Evolutionary conservation across 2,113 vertebrate genomes (phyloP).

Genomic region (Vulpes ferrilata): DNA sequence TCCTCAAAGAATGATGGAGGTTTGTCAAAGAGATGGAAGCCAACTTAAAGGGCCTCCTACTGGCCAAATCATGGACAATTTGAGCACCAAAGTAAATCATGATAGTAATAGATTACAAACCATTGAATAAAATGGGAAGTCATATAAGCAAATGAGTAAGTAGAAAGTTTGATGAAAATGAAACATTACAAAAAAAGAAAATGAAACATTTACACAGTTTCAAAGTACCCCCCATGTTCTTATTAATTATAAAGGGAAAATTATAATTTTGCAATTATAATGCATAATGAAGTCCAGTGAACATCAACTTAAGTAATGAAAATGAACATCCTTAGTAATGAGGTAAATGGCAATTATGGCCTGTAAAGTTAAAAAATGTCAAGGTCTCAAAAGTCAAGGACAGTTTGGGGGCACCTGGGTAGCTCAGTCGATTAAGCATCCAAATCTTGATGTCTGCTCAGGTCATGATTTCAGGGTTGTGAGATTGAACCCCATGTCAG

Average conservation of each 20-base stretch:
- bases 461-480: not conserved
- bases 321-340: not conserved
- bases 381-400: not conserved
- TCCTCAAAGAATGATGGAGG: not conserved
- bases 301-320: not conserved
- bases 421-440: not conserved
- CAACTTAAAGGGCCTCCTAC: not conserved
- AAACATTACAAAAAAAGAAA: not conserved
- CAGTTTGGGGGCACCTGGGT: not conserved
- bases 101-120: not conserved
- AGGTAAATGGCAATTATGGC: not conserved
- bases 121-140: not conserved
- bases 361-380: not conserved
- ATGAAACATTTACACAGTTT: not conserved
- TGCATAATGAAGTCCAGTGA: not conserved
- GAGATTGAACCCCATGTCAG: too few species aligned
- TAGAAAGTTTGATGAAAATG: constrained; percentile 26
- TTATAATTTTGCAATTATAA: not conserved
- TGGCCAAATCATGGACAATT: not conserved
- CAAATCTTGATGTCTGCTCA: not conserved
- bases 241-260: not conserved
- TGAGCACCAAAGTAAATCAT: constrained; percentile 11
- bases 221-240: not conserved
- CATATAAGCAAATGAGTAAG: not conserved
- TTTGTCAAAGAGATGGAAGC: not conserved